Base-by-base conservation (phyloP, 2,888 invertebrate genomes). In the Sinodicranocentrus sp. region DNA sequence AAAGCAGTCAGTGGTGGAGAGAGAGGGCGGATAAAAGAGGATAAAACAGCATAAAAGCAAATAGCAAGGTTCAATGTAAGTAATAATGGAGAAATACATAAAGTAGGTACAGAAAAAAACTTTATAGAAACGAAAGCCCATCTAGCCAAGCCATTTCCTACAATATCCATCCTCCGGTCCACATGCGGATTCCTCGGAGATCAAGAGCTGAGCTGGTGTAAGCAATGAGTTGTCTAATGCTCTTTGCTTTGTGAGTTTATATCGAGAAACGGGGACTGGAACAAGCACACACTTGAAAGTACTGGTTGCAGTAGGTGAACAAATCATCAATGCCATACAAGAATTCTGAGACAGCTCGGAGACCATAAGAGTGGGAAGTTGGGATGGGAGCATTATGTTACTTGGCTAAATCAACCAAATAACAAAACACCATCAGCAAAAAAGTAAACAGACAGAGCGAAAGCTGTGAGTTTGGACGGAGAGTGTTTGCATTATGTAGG, bases 141-240 rank as follows among this genome's bases (percentile, higher is more conserved):
- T 48, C 28, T 15, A 75, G 52, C 28, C 63, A 44, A 48, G 43
- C 23, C 43, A 59, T 75, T 59, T 39, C 39, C 67, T 44, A 25
- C 44, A 25, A 59, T 19, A 59, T 43, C 8, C 61, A 78, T 78
- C 59, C 59, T 68, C 59, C 67, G 59, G 23, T 77, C 76, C 43
- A 67, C 43, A 54, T 70, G 68, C n/a, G 70, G 70, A 57, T 78
- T 78, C 68, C 68, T 78, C 17, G 44, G 77, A 78, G 77, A 78
- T 43, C 61, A 48, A 57, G 67, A 77, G 76, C 54, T 77, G 54
- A 77, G 57, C 67, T 19, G 6, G 13, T 48, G n/a, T n/a, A n/a
- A n/a, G n/a, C n/a, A n/a, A n/a, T n/a, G n/a, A n/a, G n/a, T n/a
- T n/a, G n/a, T n/a, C n/a, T n/a, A n/a, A n/a, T n/a, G n/a, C n/a